These are phyloP conservation scores for Cabera pusaria DNA, from an alignment of 2,888 invertebrate species.

Conservation along the genomic window DNA sequence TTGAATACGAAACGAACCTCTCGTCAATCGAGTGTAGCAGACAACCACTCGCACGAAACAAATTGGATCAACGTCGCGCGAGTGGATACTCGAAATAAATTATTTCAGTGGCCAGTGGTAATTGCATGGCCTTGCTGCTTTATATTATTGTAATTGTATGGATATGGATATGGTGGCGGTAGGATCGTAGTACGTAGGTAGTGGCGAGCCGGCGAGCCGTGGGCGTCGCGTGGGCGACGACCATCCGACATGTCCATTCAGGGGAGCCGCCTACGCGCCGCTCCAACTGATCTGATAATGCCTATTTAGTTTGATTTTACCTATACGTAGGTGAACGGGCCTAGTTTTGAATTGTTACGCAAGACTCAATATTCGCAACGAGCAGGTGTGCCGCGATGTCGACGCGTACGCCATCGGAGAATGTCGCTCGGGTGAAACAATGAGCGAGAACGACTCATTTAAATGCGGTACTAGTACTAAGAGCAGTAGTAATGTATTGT, in stretches of 20 bases:
- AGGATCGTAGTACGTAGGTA: conserved; percentile 34
- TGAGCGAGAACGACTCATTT: conserved; percentile 38
- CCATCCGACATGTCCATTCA: conserved; percentile 67
- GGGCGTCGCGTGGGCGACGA: conserved; percentile 34
- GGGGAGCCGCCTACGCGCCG: conserved; percentile 62
- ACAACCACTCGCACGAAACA: conserved; percentile 31
- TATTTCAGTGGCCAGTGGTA: conserved; percentile 37
- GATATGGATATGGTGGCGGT: too few relatives aligned
- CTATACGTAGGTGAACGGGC: conserved; percentile 39
- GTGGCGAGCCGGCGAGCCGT: conserved; percentile 18
- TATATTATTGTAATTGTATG: too few relatives aligned
- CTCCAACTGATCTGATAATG: conserved; percentile 57
- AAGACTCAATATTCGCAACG: conserved; percentile 31
- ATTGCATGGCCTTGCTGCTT: too few relatives aligned
- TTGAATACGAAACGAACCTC: conserved; percentile 15
- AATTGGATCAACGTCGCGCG: conserved; percentile 50
- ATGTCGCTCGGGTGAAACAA: conserved; percentile 37
- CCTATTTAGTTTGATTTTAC: conserved; percentile 48
- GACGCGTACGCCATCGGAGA: conserved; percentile 21
- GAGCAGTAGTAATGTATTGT: conserved; percentile 49
- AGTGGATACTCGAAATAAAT: conserved; percentile 52
- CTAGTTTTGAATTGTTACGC: conserved; percentile 31
- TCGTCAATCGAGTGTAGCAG: conserved; percentile 32
- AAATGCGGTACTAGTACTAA: conserved; percentile 43
- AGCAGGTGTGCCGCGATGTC: conserved; percentile 26